Evolutionary conservation across 2,888 invertebrate species (phyloP).

Genomic region (Coelopa pilipes): DNA sequence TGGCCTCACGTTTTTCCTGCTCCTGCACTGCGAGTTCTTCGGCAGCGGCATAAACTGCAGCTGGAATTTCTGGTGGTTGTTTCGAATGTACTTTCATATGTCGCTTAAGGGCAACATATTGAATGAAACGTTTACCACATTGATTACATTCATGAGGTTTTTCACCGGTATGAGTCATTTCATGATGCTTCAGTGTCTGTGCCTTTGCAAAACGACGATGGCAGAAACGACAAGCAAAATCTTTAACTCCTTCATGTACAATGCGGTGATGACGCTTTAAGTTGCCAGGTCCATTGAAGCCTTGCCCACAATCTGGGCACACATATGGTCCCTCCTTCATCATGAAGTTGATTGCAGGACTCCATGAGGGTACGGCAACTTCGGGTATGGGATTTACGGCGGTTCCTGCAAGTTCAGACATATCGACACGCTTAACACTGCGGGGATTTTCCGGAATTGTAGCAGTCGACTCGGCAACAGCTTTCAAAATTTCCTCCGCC

Average conservation of each 20-base stretch:
- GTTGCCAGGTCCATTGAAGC: conserved; percentile 63
- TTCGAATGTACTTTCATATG: conserved; percentile 62
- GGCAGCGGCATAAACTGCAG: conserved; percentile 53
- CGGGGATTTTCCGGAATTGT: conserved; percentile 61
- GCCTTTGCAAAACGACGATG: conserved; percentile 64
- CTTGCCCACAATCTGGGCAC: conserved; percentile 61
- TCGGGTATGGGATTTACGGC: conserved; percentile 61
- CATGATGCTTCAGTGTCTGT: conserved; percentile 64
- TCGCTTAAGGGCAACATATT: conserved; percentile 60
- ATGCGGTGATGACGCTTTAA: conserved; percentile 62
- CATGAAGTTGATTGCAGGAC: conserved; percentile 63
- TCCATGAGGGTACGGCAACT: conserved; percentile 61
- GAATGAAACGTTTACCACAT: conserved; percentile 62
- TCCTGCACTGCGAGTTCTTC: conserved; percentile 60
- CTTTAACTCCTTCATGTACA: conserved; percentile 64
- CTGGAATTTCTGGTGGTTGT: conserved; percentile 50
- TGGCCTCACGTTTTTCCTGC: conserved; percentile 56
- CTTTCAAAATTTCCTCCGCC: conserved; percentile 58
- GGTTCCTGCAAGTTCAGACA: conserved; percentile 59
- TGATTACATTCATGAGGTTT: conserved; percentile 62
- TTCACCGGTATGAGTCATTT: conserved; percentile 65
- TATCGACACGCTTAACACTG: conserved; percentile 60
- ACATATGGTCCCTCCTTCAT: conserved; percentile 64
- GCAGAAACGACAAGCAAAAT: conserved; percentile 62
- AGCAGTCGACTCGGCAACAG: conserved; percentile 57